Conservation (phyloP, 2,113 vertebrate species). For the Petrocephalus zakoni region DNA sequence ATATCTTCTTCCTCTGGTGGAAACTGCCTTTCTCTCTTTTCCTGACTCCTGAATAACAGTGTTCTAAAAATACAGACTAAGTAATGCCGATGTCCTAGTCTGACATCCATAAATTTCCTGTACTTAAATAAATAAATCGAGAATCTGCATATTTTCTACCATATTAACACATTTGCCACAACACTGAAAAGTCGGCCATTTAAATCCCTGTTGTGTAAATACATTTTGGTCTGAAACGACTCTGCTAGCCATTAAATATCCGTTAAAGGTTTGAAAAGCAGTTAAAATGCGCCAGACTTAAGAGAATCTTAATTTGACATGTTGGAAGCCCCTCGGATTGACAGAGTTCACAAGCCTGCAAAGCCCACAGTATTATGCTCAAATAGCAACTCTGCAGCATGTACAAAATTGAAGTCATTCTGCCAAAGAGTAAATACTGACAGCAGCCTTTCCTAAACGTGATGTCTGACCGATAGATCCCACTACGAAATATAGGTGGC, state of each 20-base stretch:
- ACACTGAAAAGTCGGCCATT: neutral
- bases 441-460: neutral
- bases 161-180: neutral
- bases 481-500: neutral
- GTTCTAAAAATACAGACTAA: neutral
- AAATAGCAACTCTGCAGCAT: neutral
- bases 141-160: neutral
- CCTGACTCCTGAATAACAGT: neutral
- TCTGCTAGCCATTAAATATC: slow-evolving; percentile 37
- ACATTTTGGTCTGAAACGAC: neutral
- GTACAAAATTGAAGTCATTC: neutral
- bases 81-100: neutral
- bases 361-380: neutral
- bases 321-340: neutral
- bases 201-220: neutral
- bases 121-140: neutral
- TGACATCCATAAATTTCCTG: neutral
- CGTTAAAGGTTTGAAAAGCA: slow-evolving; percentile 18
- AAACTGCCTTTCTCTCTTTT: neutral
- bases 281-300: neutral
- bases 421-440: neutral
- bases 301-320: neutral
- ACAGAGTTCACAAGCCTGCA: neutral
- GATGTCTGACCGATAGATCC: neutral
- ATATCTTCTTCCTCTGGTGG: neutral